Percentiles rank a stretch among this genome's conserved stretches.
Evolutionary conservation across 2,797 vertebrate species (phyloP).

Genomic region (Spondyliosoma cantharus): DNA sequence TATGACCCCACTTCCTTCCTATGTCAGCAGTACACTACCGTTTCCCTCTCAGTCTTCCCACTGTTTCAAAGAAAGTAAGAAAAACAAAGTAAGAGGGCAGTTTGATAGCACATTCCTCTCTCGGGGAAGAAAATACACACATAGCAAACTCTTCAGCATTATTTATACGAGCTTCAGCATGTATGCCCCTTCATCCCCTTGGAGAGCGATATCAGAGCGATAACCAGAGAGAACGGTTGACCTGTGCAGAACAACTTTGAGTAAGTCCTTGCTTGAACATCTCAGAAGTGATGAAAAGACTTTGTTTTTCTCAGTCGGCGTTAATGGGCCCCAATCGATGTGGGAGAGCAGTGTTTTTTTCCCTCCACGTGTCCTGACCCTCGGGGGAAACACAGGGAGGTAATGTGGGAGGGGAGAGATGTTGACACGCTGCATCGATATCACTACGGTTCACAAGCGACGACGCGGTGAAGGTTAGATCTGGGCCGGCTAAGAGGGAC

Average conservation of each 20-base stretch:
- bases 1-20: slow-evolving; percentile 13
- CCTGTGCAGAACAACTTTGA: slow-evolving; percentile 54
- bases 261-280: slow-evolving; percentile 71
- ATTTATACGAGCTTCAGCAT: slow-evolving; percentile 22
- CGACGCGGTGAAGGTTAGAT: slow-evolving; percentile 35
- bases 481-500: background rate
- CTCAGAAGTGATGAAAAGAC: slow-evolving; percentile 73
- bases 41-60: slow-evolving; percentile 23
- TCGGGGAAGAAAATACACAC: slow-evolving; percentile 28
- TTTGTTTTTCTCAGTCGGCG: slow-evolving; percentile 74
- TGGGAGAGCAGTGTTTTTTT: slow-evolving; percentile 52
- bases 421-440: slow-evolving; percentile 71
- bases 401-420: slow-evolving; percentile 61
- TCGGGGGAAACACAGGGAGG: slow-evolving; percentile 56
- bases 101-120: slow-evolving; percentile 27
- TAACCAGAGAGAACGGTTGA: slow-evolving; percentile 47
- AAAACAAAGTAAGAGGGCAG: slow-evolving; percentile 3
- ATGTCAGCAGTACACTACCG: background rate
- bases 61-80: slow-evolving; percentile 7
- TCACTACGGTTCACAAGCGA: slow-evolving; percentile 47
- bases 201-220: slow-evolving; percentile 21
- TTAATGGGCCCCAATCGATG: slow-evolving; percentile 77
- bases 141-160: slow-evolving; percentile 26
- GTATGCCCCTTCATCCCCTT: background rate
- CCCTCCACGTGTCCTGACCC: slow-evolving; percentile 65